These are phyloP conservation scores for Euborellia annulipes DNA, from an alignment of 1,140 invertebrate species.

Conservation along the genomic window DNA sequence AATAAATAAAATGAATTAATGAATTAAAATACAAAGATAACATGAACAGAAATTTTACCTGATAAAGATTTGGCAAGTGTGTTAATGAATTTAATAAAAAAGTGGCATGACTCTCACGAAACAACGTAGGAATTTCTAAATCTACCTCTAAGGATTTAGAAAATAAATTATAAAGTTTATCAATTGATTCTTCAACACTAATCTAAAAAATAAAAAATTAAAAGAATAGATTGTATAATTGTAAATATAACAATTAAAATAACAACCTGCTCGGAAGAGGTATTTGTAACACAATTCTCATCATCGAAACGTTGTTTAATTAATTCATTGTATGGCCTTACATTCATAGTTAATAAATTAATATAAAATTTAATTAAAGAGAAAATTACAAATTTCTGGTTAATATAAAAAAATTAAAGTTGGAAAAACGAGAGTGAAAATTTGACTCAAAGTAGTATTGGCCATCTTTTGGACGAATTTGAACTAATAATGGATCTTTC, in stretches of 20 bases:
- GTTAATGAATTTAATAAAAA: slow-evolving; percentile 54
- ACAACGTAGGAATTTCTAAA: slow-evolving; percentile 41
- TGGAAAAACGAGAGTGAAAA: too few relatives aligned
- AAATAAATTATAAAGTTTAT: slow-evolving; percentile 44
- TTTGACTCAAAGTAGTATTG: too few relatives aligned
- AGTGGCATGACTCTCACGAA: slow-evolving; percentile 42
- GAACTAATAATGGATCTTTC: too few relatives aligned
- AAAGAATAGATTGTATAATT: too few relatives aligned
- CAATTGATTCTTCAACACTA: slow-evolving; percentile 45
- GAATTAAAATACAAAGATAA: too few relatives aligned
- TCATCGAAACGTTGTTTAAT: slow-evolving; percentile 18
- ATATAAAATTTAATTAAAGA: too few relatives aligned
- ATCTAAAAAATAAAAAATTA: slow-evolving; percentile 36
- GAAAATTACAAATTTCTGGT: too few relatives aligned
- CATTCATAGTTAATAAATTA: neutral
- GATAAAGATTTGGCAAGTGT: slow-evolving; percentile 47
- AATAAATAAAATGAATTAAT: too few relatives aligned
- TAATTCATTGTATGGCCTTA: slow-evolving; percentile 6
- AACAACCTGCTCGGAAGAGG: slow-evolving; percentile 26
- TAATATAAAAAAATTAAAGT: too few relatives aligned
- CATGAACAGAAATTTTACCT: too few relatives aligned
- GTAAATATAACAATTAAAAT: too few relatives aligned
- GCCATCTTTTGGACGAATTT: too few relatives aligned
- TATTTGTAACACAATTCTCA: slow-evolving; percentile 20
- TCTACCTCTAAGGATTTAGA: slow-evolving; percentile 32